phyloP scores from a whole-genome alignment of 2,113 vertebrate species.

The Dasypus novemcinctus region DNA sequence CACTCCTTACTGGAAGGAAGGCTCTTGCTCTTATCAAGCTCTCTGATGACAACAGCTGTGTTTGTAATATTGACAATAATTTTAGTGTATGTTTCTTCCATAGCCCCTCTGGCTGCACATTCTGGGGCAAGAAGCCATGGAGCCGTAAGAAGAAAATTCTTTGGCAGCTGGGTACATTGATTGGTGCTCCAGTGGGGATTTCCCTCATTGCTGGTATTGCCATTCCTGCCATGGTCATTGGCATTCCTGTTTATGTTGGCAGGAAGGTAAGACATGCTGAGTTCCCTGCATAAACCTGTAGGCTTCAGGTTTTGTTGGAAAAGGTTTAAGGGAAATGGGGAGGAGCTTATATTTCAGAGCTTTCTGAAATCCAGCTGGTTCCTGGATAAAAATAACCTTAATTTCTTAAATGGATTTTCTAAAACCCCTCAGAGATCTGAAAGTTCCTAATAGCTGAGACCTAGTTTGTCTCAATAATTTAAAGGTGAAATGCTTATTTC shows the following conservation, averaged over 20 bases:
- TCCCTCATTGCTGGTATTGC: conserved; percentile 98
- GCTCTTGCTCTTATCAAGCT: conserved; percentile 1
- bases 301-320: conserved; percentile 34
- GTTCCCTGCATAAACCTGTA: not conserved
- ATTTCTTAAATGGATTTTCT: conserved; percentile 63
- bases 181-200: conserved; percentile 97
- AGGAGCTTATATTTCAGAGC: conserved; percentile 45
- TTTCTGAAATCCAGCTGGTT: conserved; percentile 63
- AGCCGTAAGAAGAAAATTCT: conserved; percentile 99
- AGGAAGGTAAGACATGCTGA: conserved; percentile 90
- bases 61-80: conserved; percentile 47
- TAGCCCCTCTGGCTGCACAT: conserved; percentile 98
- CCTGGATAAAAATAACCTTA: conserved; percentile 64
- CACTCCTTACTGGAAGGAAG: conserved; percentile 39
- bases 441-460: conserved; percentile 51
- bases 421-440: conserved; percentile 48
- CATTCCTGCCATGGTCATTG: conserved; percentile 98
- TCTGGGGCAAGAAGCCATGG: conserved; percentile 99
- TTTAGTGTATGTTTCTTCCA: conserved; percentile 38
- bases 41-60: not conserved
- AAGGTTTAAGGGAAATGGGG: conserved; percentile 30
- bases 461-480: conserved; percentile 52
- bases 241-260: conserved; percentile 97
- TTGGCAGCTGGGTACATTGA: conserved; percentile 98
- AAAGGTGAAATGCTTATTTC: conserved; percentile 56